Percentiles rank a stretch among this genome's conserved stretches.
Conservation (phyloP, 2,797 vertebrate genomes). For the Dromococcyx pavoninus region DNA sequence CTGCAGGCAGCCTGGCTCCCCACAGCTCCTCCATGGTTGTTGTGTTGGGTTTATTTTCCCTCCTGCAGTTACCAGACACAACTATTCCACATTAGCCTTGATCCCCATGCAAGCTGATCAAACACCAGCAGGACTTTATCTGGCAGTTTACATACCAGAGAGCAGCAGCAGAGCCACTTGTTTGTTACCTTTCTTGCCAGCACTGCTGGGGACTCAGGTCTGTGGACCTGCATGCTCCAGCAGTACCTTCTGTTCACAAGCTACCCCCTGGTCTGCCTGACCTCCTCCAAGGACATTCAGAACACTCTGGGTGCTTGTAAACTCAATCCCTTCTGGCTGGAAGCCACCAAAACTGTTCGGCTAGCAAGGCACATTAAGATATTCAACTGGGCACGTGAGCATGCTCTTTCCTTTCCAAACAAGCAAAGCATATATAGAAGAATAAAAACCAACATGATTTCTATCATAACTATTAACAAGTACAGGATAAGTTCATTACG, state of each 20-base stretch:
- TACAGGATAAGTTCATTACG: neutral
- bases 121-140: neutral
- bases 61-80: neutral
- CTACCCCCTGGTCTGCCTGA: neutral
- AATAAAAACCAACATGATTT: neutral
- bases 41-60: neutral
- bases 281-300: neutral
- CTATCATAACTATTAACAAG: neutral
- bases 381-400: neutral
- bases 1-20: neutral
- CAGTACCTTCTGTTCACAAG: neutral
- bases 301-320: neutral
- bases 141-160: neutral
- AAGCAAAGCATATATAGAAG: neutral
- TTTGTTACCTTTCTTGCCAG: neutral
- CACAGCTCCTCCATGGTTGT: rapidly evolving
- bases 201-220: neutral
- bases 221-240: neutral
- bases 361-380: rapidly evolving
- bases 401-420: neutral
- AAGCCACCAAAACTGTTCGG: neutral
- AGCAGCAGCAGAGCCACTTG: neutral
- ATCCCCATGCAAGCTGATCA: neutral
- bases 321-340: neutral
- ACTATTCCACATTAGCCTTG: neutral